Conservation (phyloP, 2,888 invertebrate species). For the Apodemia zela region DNA sequence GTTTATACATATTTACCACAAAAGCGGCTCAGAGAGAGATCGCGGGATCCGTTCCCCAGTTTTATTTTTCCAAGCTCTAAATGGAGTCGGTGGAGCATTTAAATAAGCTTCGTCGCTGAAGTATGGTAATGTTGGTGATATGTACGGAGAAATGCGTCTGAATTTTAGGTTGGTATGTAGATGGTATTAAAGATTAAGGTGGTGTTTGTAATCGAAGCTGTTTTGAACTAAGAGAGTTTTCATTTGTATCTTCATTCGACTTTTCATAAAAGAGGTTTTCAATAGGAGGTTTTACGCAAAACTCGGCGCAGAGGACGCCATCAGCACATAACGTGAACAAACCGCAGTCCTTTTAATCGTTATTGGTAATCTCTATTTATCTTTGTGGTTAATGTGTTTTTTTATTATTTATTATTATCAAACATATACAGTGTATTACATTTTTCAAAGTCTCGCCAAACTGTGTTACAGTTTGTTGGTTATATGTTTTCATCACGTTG, state of each 20-base stretch:
- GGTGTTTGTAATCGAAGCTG: conserved; percentile 15
- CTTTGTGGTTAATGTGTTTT: too few species aligned
- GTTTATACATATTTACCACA: conserved; percentile 80
- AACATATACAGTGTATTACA: too few species aligned
- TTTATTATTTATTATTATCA: too few species aligned
- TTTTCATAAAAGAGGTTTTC: too few species aligned
- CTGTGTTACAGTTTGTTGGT: too few species aligned
- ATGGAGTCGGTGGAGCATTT: conserved; percentile 81
- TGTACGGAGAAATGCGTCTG: conserved; percentile 68
- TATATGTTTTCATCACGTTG: too few species aligned
- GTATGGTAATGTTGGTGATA: conserved; percentile 80
- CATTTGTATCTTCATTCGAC: not conserved
- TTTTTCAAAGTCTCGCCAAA: too few species aligned
- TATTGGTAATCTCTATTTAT: too few species aligned
- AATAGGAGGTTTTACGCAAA: too few species aligned
- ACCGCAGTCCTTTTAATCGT: too few species aligned
- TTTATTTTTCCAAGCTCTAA: conserved; percentile 81
- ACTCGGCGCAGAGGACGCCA: too few species aligned
- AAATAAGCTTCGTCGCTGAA: conserved; percentile 78
- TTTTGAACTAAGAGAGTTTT: not conserved
- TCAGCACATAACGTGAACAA: too few species aligned
- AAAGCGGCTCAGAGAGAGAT: conserved; percentile 78
- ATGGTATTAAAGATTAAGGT: conserved; percentile 16
- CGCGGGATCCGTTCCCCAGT: conserved; percentile 73
- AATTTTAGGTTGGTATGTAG: conserved; percentile 6